Percentiles rank a stretch among this genome's conserved stretches.
Conservation (phyloP, 2,797 vertebrate genomes). For the Diglossa cyanea region DNA sequence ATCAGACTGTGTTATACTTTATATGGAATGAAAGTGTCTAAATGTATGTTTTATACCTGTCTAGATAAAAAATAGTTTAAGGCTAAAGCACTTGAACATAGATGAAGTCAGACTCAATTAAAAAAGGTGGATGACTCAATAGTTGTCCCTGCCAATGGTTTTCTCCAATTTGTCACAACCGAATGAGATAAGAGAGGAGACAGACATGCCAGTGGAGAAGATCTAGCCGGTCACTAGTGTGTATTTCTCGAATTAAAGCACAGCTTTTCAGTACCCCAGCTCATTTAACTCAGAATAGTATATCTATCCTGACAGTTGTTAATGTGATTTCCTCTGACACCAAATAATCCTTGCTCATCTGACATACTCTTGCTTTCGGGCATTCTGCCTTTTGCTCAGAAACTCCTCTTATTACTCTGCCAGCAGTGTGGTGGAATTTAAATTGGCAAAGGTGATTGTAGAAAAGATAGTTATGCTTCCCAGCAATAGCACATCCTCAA, state of each 20-base stretch:
- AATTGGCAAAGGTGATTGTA: background rate
- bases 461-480: background rate
- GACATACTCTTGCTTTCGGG: background rate
- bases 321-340: background rate
- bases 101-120: background rate
- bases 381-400: background rate
- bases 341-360: constrained; percentile 13
- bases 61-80: background rate
- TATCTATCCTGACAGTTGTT: constrained; percentile 1
- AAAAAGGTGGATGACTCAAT: background rate
- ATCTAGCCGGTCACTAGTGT: background rate
- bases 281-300: constrained; percentile 6
- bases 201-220: background rate
- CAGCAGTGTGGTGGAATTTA: background rate
- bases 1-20: background rate
- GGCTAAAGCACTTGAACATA: background rate
- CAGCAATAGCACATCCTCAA: background rate
- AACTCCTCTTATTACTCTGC: background rate
- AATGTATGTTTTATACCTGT: background rate
- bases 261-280: background rate
- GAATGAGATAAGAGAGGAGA: background rate
- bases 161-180: background rate
- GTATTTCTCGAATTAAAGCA: background rate
- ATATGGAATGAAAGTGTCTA: background rate
- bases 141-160: background rate